Percentiles rank a stretch among this genome's conserved stretches.
phyloP scores from a whole-genome alignment of 1,140 invertebrate species.

The Drosophila tani region DNA sequence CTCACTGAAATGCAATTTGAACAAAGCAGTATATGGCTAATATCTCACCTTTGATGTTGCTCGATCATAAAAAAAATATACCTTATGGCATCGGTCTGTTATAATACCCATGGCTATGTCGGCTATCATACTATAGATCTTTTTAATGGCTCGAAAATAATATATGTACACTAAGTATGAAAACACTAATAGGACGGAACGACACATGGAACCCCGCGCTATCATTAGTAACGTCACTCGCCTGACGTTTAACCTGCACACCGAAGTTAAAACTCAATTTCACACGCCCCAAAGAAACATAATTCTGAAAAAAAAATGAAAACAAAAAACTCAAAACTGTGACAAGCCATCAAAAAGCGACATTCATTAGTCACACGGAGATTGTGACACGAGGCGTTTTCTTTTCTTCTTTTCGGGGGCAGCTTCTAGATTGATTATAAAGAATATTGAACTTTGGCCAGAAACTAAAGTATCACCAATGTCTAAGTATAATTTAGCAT shows the following conservation, averaged over 20 bases:
- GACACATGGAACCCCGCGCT: conserved; percentile 43
- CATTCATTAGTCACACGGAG: conserved; percentile 73
- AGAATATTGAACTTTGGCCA: conserved; percentile 64
- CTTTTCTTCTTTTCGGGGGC: conserved; percentile 11
- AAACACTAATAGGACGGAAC: conserved; percentile 8
- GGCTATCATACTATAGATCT: too few species aligned
- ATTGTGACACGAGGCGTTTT: conserved; percentile 34
- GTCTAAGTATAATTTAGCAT: conserved; percentile 4
- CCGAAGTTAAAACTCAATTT: conserved; percentile 39
- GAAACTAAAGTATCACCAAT: not conserved
- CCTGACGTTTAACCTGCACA: conserved; percentile 38
- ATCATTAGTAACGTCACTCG: conserved; percentile 74
- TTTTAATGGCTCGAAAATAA: too few species aligned
- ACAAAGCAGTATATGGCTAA: too few species aligned
- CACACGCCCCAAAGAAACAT: conserved; percentile 51
- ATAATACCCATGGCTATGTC: too few species aligned
- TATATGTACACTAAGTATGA: too few species aligned
- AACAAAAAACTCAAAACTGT: conserved; percentile 25
- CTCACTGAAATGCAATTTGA: too few species aligned
- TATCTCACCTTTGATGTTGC: too few species aligned
- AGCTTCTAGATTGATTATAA: conserved; percentile 54
- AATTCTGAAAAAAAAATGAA: conserved; percentile 8
- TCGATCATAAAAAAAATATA: too few species aligned
- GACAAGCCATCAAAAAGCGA: conserved; percentile 66
- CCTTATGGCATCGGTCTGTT: too few species aligned